Base-by-base conservation (phyloP, 2,888 invertebrate species). In the Ectemnius continuus region DNA sequence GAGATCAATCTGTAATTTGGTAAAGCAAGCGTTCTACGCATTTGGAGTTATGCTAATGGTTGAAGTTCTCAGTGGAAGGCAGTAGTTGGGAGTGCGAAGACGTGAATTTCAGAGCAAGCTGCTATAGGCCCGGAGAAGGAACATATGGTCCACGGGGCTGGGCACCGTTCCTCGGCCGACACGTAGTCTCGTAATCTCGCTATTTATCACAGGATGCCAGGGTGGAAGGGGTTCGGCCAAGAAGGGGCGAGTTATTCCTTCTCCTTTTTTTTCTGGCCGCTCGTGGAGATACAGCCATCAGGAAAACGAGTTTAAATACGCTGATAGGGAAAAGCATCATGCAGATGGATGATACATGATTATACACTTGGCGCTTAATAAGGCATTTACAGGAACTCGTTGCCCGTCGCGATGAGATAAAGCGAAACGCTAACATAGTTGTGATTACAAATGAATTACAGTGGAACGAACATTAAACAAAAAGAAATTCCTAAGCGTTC, bases 161-260 rank as follows among this genome's bases (percentile, higher is more conserved):
- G 83, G 82, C 81, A 82, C 80, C 84, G 85, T 80, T 85, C 84
- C 85, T 85, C 86, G 86, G 84, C 81, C 82, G 83, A 79, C 82
- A 83, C 87, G 80, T 78, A 85, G 83, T 86, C 85, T 86, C 86
- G 85, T 89, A 88, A 89, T 89, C 89, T 89, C 70, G 85, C 87
- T 87, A 89, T 89, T 88, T 88, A 89, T 89, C 89, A 88, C 89
- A 87, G 88, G 89, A 88, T 86, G 86, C 84, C 79, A 36, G 79
- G 76, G 68, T 70, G 79, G 75, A 70, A 47, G 64, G 67, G 46
- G 47, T 60, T 14, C 28, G 64, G 65, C 62, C 47, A 74, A 71
- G 71, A 71, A 68, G 71, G 65, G 68, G 66, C 26, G 61, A 62
- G 65, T 76, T 67, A 57, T 61, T 72, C 62, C 45, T 69, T 57